Base-by-base conservation (phyloP, 2,113 vertebrate species). In the Pandion haliaetus region DNA sequence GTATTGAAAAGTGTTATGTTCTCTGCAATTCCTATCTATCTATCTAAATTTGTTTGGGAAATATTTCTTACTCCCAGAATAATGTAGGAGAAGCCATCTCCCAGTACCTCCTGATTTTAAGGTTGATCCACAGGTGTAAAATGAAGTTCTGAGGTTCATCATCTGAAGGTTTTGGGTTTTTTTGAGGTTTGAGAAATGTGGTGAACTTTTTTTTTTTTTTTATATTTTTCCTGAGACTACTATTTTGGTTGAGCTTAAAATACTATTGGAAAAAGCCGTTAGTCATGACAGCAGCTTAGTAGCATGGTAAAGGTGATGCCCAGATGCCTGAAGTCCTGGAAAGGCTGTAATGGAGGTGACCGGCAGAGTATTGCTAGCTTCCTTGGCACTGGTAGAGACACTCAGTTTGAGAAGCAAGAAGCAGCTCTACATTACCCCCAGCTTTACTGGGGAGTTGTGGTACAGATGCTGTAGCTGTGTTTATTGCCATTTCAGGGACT, bases 401-500 rank as follows among this genome's bases (percentile, higher is more conserved):
- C 25, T 31, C 16, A 6, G 20, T 84, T 70, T 71, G 62, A 17
- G 85, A 69, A 83, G 67, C 24, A 76, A 69, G 61, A 66, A 78
- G 57, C 34, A 89, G 16, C 42, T 70, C 25, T 50, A 9, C 2
- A 0, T 40, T 58, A 38, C 14, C 79, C 13, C n/a, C 16, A 49
- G 38, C 8, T 42, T 85, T 45, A 42, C 24, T 15, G 26, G 21
- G 25, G 17, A 69, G 11, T 2, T 82, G 38, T 71, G 38, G 38
- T 74, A 88, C 45, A 14, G n/a, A 21, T 36, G 34, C 31, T 0
- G 0, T 24, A 26, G 12, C 18, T 83, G 12, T 58, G 32, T 67
- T 93, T 73, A 57, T 86, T 85, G 44, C 12, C 14, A 1, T 84
- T 54, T 78, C 26, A 57, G 44, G 36, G 38, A 21, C 42, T 71